Percentiles rank a stretch among this genome's conserved stretches.
Evolutionary conservation across 2,888 invertebrate genomes (phyloP).

Genomic region (Eristalis pertinax): DNA sequence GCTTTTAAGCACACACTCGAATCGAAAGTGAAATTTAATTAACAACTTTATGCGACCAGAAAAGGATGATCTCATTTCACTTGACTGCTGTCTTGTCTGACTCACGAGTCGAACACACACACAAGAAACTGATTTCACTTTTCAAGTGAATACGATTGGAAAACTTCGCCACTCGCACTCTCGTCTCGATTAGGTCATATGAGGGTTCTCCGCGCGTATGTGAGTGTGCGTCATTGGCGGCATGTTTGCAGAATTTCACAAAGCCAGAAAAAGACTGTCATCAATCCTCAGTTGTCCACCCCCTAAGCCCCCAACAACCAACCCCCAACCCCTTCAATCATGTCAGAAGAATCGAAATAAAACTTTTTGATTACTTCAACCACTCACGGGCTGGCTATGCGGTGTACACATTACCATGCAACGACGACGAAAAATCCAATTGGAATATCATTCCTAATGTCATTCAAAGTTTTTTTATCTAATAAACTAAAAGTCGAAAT

Average conservation of each 20-base stretch:
- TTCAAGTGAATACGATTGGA: slow-evolving; percentile 5
- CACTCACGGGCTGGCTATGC: slow-evolving; percentile 17
- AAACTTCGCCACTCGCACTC: slow-evolving; percentile 12
- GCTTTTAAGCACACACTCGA: not conserved
- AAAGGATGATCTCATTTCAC: slow-evolving; percentile 38
- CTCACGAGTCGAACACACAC: not conserved
- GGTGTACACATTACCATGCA: slow-evolving; percentile 9
- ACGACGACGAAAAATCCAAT: slow-evolving; percentile 34
- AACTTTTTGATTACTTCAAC: slow-evolving; percentile 57
- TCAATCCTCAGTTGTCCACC: not conserved
- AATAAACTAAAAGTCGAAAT: slow-evolving; percentile 42
- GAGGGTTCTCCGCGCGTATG: slow-evolving; percentile 1
- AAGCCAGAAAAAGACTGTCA: slow-evolving; percentile 7
- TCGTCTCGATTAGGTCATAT: slow-evolving; percentile 41
- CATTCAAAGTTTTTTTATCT: slow-evolving; percentile 54
- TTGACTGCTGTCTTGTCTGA: slow-evolving; percentile 12
- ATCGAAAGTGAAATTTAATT: slow-evolving; percentile 25
- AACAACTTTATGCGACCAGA: slow-evolving; percentile 7
- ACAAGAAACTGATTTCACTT: slow-evolving; percentile 29
- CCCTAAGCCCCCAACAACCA: no score
- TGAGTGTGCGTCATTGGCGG: not conserved
- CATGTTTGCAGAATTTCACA: not conserved
- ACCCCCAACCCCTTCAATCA: not conserved
- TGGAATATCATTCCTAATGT: slow-evolving; percentile 51
- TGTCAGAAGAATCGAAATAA: slow-evolving; percentile 35